phyloP scores from a whole-genome alignment of 2,113 vertebrate species.

The Smithornis capensis region DNA sequence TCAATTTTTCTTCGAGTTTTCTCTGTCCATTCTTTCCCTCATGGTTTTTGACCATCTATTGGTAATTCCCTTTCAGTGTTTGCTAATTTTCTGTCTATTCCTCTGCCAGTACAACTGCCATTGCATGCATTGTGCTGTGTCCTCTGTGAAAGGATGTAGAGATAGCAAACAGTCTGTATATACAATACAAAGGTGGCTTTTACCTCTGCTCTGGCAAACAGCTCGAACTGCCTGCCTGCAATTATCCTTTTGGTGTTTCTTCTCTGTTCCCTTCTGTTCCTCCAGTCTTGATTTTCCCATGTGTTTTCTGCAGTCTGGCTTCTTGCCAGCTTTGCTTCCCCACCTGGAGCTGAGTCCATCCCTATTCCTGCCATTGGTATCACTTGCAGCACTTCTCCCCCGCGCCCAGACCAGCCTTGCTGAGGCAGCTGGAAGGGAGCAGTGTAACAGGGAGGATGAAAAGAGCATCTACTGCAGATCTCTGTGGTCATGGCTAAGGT shows the following conservation, averaged over 20 bases:
- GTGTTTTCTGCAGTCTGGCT: not conserved
- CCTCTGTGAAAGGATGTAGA: not conserved
- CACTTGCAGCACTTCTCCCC: not conserved
- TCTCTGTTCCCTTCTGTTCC: not conserved
- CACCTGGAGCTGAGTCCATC: not conserved
- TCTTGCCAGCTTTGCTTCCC: not conserved
- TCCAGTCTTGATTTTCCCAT: not conserved
- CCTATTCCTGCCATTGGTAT: not conserved
- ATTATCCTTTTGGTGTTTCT: not conserved
- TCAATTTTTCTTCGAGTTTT: not conserved
- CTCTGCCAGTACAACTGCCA: not conserved
- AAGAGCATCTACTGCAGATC: not conserved
- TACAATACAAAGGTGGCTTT: not conserved
- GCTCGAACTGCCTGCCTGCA: not conserved
- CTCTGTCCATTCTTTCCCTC: not conserved
- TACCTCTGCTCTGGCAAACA: not conserved
- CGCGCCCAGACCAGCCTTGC: not conserved
- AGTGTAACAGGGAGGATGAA: not conserved
- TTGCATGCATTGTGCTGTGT: not conserved
- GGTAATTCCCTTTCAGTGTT: not conserved
- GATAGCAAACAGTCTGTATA: not conserved
- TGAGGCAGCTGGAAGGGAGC: not conserved
- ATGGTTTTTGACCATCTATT: not conserved
- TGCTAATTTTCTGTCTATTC: slow-evolving; percentile 2
- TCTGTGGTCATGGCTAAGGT: slow-evolving; percentile 40